Evolutionary conservation across 2,797 vertebrate genomes (phyloP).

Genomic region (Spinibarbus caldwelli): DNA sequence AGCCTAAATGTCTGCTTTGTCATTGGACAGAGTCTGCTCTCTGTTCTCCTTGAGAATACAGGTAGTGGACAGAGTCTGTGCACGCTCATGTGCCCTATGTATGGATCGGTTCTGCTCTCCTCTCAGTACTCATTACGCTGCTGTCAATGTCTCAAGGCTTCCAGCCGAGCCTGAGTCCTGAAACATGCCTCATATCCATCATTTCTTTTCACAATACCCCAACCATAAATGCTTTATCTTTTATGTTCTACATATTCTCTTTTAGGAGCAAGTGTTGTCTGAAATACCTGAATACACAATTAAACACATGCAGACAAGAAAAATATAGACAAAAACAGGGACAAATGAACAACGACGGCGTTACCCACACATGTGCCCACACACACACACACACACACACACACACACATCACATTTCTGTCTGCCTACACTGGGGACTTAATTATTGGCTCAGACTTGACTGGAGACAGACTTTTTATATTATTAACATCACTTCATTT

Average conservation of each 20-base stretch:
- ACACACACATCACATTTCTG: neutral
- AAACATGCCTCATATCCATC: conserved; percentile 9
- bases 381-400: conserved; percentile 10
- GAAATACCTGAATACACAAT: conserved; percentile 18
- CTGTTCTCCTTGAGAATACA: neutral
- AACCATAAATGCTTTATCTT: neutral
- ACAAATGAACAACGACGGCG: conserved; percentile 1
- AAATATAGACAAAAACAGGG: conserved; percentile 2
- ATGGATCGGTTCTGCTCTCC: conserved; percentile 7
- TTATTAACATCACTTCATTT: conserved; percentile 76
- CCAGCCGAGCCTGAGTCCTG: neutral
- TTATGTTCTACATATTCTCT: conserved; percentile 2
- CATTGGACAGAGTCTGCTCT: neutral
- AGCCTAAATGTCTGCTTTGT: neutral
- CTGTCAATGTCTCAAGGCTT: conserved; percentile 28
- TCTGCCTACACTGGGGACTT: conserved; percentile 71
- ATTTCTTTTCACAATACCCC: neutral
- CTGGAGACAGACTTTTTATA: conserved; percentile 69
- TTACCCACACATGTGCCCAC: conserved; percentile 22
- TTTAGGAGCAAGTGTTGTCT: neutral
- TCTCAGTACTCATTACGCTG: conserved; percentile 24
- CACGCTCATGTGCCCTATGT: neutral
- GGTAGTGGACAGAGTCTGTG: neutral
- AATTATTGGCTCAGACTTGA: conserved; percentile 76
- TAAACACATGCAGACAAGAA: conserved; percentile 2